phyloP scores from a whole-genome alignment of 2,113 vertebrate species.

The Tyto alba region DNA sequence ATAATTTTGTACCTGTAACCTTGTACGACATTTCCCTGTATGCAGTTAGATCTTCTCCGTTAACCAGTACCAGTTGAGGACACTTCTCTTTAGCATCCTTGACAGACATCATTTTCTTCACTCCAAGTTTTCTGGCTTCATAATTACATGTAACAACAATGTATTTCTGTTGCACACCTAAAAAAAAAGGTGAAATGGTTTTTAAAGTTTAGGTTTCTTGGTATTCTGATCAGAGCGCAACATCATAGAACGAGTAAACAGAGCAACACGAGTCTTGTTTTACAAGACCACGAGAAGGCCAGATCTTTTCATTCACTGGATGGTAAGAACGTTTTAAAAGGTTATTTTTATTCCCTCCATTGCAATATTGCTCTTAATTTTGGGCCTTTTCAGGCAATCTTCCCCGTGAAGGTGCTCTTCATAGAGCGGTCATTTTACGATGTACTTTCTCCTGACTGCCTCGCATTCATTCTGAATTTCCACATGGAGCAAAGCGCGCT shows the following conservation, averaged over 20 bases:
- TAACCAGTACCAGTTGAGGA: constrained; percentile 83
- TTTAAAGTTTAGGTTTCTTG: not conserved
- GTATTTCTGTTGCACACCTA: constrained; percentile 87
- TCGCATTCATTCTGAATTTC: no score
- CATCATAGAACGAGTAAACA: no score
- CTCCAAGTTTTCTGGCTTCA: constrained; percentile 80
- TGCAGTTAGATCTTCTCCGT: constrained; percentile 88
- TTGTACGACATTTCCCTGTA: constrained; percentile 90
- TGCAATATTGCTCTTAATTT: not conserved
- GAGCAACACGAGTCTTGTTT: not conserved
- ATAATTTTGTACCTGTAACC: constrained; percentile 79
- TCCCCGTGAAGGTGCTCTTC: not conserved
- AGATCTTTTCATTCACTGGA: no score
- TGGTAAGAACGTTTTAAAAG: not conserved
- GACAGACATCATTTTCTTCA: constrained; percentile 83
- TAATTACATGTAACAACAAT: constrained; percentile 90
- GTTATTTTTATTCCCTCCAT: not conserved
- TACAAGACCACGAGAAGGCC: not conserved
- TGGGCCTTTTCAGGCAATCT: not conserved
- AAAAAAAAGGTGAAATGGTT: not conserved
- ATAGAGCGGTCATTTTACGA: not conserved
- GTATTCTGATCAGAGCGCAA: not conserved
- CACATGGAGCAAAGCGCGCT: not conserved
- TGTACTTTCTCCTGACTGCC: not conserved
- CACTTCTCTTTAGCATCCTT: constrained; percentile 83